Evolutionary conservation across 2,113 vertebrate genomes (phyloP).

Genomic region (Crotalus tigris): DNA sequence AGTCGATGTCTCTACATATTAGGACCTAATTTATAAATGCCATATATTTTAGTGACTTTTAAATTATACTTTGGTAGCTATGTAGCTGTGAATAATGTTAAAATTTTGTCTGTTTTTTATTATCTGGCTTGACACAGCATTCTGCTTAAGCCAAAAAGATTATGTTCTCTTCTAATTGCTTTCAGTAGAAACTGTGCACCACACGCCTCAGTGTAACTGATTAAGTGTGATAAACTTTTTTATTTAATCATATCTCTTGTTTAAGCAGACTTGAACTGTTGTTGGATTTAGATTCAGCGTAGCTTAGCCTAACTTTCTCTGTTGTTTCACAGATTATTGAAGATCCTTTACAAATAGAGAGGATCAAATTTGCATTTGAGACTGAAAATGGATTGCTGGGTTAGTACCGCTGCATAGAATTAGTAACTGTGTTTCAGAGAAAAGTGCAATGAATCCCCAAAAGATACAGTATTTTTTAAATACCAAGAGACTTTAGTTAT

Average conservation of each 20-base stretch:
- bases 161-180: not conserved
- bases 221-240: not conserved
- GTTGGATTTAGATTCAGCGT: not conserved
- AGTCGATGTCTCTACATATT: not conserved
- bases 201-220: not conserved
- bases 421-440: not conserved
- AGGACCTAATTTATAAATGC: not conserved
- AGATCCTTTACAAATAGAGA: conserved; percentile 89
- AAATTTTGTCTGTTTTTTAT: not conserved
- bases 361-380: conserved; percentile 96
- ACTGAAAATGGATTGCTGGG: conserved; percentile 95
- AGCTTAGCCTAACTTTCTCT: not conserved
- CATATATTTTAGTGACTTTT: not conserved
- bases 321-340: conserved; percentile 81
- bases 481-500: not conserved
- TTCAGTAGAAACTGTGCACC: not conserved
- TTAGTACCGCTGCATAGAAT: conserved; percentile 59
- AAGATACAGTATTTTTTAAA: not conserved
- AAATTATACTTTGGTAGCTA: not conserved
- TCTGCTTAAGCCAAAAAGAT: not conserved
- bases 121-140: not conserved
- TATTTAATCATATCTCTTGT: not conserved
- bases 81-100: not conserved
- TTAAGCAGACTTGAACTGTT: not conserved
- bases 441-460: not conserved